Conservation (phyloP, 2,797 vertebrate genomes). For the Crocidura indochinensis region DNA sequence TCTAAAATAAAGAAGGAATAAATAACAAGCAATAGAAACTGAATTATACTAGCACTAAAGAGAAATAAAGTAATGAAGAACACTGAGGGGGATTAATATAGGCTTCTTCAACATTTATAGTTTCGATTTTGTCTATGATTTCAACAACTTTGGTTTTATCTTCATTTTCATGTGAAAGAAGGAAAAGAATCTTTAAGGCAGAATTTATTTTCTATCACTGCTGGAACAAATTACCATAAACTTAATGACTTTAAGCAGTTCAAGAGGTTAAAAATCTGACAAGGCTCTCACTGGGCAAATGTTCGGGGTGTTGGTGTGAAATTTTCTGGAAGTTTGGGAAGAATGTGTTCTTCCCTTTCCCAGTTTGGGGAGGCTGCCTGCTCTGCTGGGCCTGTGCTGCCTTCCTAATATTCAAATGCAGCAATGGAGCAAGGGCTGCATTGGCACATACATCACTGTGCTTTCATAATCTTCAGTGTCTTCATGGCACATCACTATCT, state of each 20-base stretch:
- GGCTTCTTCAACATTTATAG: neutral
- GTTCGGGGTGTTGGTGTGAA: neutral
- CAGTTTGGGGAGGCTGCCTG: neutral
- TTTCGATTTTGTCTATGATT: constrained; percentile 20
- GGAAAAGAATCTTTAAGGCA: constrained; percentile 36
- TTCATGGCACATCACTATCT: neutral
- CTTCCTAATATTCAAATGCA: neutral
- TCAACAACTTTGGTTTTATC: constrained; percentile 55
- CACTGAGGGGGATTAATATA: constrained; percentile 2
- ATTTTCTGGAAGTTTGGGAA: neutral
- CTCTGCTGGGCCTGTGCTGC: neutral
- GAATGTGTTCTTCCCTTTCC: neutral
- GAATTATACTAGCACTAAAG: neutral
- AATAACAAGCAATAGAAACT: neutral
- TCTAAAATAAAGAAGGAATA: constrained; percentile 54
- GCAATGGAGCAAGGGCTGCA: neutral
- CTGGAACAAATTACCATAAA: neutral
- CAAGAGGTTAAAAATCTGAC: neutral
- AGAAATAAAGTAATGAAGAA: constrained; percentile 21
- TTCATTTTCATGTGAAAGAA: constrained; percentile 50
- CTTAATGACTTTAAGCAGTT: neutral
- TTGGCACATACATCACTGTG: no score
- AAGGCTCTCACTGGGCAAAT: neutral
- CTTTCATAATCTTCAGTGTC: neutral
- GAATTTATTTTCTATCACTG: neutral